These are phyloP conservation scores for Martes flavigula DNA, from an alignment of 2,797 vertebrate genomes.

Conservation along the genomic window DNA sequence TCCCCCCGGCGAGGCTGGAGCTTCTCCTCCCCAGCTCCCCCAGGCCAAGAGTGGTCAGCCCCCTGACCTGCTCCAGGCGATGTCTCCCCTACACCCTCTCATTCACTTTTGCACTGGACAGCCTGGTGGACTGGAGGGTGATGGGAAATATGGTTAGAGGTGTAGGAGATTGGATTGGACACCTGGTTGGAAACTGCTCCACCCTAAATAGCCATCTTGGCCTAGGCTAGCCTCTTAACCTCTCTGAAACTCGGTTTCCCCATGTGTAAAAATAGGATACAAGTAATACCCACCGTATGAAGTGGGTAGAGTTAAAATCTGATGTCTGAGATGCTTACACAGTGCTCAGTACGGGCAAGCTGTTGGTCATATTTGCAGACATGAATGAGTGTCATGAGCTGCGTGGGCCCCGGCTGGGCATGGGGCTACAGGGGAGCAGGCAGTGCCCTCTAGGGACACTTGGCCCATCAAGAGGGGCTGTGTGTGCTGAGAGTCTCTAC, in stretches of 20 bases:
- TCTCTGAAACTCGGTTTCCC: background rate
- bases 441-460: no score
- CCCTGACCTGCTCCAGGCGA: background rate
- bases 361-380: background rate
- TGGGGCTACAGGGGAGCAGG: background rate
- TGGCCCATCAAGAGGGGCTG: background rate
- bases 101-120: no score
- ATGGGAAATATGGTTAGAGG: background rate
- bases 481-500: background rate
- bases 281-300: background rate
- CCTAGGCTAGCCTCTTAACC: background rate
- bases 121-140: rapidly evolving
- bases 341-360: background rate
- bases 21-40: background rate
- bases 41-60: background rate
- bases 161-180: background rate
- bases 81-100: background rate
- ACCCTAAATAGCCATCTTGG: no score
- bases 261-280: background rate
- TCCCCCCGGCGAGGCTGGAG: no score
- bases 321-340: background rate
- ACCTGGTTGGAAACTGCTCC: background rate
- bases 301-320: background rate
- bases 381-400: rapidly evolving
- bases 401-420: background rate